Base-by-base conservation (phyloP, 1,140 invertebrate species). In the Latrodectus geometricus region DNA sequence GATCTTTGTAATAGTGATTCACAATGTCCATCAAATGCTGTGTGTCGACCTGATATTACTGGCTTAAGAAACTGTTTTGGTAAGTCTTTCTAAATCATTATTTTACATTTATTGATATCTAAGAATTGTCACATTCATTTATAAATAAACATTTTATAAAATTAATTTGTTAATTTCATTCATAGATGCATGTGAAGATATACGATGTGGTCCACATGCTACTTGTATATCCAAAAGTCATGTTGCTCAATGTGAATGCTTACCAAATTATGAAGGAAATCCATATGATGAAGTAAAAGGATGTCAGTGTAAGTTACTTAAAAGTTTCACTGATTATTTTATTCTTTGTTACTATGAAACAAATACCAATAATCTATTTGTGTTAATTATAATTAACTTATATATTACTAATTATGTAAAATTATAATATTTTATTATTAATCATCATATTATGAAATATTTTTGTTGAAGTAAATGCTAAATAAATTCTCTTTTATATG, bases 201-300 rank as follows among this genome's bases (percentile, higher is more conserved):
- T 86, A n/a, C 74, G 84, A 7, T 97, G 96, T 90, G 97, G 96
- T 35, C 93, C 93, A 49, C 95, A 97, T 90, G 95, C 96, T 9
- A 93, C 95, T 86, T 98, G 97, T 89, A 93, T 94, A 54, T 94
- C 97, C 0, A 93, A 93, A 86, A 95, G 96, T 88, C 96, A 97
- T 89, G 94, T 95, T 54, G 95, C 96, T 0, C 94, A 96, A 8
- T 98, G 96, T 90, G 95, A 95, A 5, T 97, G 96, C 90, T 92
- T 94, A 87, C 93, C 95, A 88, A 95, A 95, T 17, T 96, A 93
- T 90, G 95, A 96, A 90, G 96, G 96, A 82, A 87, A 89, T 87
- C 85, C 89, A 50, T 97, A 89, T 79, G 89, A 90, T 82, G 75
- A 87, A 50, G 80, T 88, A 17, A 82, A 87, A 35, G 89, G 89